Conservation (phyloP, 2,797 vertebrate species). For the Myotis daubentonii region DNA sequence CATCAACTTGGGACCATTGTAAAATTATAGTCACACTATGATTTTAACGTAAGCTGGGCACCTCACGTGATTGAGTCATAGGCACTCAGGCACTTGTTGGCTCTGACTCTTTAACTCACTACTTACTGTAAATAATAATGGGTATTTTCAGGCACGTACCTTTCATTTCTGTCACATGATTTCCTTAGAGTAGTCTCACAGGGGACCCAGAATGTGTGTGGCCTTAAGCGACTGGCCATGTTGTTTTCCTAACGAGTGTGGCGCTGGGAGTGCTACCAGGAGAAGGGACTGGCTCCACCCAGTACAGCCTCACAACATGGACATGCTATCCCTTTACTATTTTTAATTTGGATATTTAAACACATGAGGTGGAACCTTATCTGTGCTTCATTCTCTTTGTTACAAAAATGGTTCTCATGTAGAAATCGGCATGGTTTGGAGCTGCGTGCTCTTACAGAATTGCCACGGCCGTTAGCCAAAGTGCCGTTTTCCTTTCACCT, state of each 20-base stretch:
- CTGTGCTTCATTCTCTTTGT: not conserved
- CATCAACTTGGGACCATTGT: not conserved
- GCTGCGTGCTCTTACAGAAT: not conserved
- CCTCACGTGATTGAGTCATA: not conserved
- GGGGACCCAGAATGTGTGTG: not conserved
- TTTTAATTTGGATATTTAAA: not conserved
- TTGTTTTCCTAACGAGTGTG: not conserved
- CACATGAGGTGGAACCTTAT: not conserved
- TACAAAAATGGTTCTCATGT: not conserved
- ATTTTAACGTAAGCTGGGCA: not conserved
- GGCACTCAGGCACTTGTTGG: not conserved
- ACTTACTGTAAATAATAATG: accelerated
- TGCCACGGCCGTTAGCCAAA: accelerated
- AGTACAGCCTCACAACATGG: accelerated
- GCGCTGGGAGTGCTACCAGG: accelerated
- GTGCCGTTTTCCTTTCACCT: not conserved
- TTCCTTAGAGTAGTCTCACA: not conserved
- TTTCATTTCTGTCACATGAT: conserved; percentile 22
- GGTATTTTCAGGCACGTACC: not conserved
- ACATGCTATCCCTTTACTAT: not conserved
- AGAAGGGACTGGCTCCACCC: not conserved
- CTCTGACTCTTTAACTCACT: not conserved
- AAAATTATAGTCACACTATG: not conserved
- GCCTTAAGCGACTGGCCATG: accelerated
- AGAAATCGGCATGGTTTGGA: not conserved